Evolutionary conservation across 1,140 invertebrate species (phyloP).

Genomic region (Trissolcus basalis): DNA sequence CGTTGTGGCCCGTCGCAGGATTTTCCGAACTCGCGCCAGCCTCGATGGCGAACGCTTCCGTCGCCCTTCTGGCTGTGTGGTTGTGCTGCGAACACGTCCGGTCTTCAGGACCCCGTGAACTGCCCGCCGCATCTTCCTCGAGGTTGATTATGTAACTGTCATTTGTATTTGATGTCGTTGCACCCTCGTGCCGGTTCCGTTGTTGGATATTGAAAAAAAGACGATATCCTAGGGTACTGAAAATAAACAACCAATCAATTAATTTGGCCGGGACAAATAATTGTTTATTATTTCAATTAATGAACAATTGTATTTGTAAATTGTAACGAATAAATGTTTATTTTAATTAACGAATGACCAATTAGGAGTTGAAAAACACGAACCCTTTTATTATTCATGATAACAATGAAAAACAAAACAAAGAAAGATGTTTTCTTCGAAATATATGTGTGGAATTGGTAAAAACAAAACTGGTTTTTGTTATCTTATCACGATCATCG

Average conservation of each 20-base stretch:
- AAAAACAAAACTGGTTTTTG: too few relatives aligned
- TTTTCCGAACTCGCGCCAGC: too few relatives aligned
- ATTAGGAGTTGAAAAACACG: too few relatives aligned
- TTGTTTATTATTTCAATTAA: neutral
- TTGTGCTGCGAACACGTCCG: neutral
- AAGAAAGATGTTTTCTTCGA: too few relatives aligned
- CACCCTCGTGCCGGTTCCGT: slow-evolving; percentile 23
- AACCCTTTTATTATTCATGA: too few relatives aligned
- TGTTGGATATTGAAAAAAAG: slow-evolving; percentile 67
- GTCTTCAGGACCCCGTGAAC: neutral
- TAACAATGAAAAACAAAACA: too few relatives aligned
- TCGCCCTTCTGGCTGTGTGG: neutral
- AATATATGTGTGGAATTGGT: too few relatives aligned
- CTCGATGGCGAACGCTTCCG: neutral
- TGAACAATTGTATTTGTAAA: too few relatives aligned
- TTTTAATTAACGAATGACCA: too few relatives aligned
- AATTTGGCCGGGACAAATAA: neutral
- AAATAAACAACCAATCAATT: slow-evolving; percentile 51
- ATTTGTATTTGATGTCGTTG: slow-evolving; percentile 8
- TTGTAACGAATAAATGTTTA: too few relatives aligned
- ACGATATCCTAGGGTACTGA: slow-evolving; percentile 62
- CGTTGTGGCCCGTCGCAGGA: too few relatives aligned
- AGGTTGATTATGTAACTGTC: slow-evolving; percentile 68
- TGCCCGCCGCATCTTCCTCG: neutral
- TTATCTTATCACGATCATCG: too few relatives aligned